These are phyloP conservation scores for Piscicola geometra DNA, from an alignment of 2,888 invertebrate genomes.

Conservation along the genomic window DNA sequence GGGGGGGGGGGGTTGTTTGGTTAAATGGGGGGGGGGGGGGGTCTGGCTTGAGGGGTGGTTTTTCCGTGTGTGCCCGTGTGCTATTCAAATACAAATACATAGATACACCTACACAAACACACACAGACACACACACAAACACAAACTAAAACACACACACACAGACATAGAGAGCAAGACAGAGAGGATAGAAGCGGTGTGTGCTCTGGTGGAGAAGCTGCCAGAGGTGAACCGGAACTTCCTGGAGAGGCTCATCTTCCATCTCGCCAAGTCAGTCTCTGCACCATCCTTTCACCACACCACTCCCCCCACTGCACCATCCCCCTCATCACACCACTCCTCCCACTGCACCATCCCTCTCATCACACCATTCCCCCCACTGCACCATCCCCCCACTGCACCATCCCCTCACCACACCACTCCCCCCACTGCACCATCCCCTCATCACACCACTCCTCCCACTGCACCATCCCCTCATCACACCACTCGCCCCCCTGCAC, in stretches of 20 bases:
- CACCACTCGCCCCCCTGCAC: not conserved
- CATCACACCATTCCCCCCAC: too few species aligned
- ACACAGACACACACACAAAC: too few species aligned
- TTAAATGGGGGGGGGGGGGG: not conserved
- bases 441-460: too few species aligned
- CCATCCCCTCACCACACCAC: too few species aligned
- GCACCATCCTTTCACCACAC: not conserved
- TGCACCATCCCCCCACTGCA: too few species aligned
- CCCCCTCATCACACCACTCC: too few species aligned
- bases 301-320: too few species aligned
- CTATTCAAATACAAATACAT: too few species aligned
- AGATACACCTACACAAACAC: too few species aligned
- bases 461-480: too few species aligned
- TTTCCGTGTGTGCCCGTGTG: not conserved
- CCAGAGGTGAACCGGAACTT: conserved; percentile 83
- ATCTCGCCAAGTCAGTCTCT: conserved; percentile 66
- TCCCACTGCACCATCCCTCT: not conserved
- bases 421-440: not conserved
- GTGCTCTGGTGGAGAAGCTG: conserved; percentile 79
- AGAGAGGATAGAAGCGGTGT: conserved; percentile 77
- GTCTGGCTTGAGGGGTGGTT: not conserved
- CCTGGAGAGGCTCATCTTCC: conserved; percentile 85
- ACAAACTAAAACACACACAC: too few species aligned
- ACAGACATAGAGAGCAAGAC: conserved; percentile 71
- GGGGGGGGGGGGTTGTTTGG: conserved; percentile 31